Evolutionary conservation across 2,113 vertebrate species (phyloP).

Genomic region (Montifringilla adamsi): DNA sequence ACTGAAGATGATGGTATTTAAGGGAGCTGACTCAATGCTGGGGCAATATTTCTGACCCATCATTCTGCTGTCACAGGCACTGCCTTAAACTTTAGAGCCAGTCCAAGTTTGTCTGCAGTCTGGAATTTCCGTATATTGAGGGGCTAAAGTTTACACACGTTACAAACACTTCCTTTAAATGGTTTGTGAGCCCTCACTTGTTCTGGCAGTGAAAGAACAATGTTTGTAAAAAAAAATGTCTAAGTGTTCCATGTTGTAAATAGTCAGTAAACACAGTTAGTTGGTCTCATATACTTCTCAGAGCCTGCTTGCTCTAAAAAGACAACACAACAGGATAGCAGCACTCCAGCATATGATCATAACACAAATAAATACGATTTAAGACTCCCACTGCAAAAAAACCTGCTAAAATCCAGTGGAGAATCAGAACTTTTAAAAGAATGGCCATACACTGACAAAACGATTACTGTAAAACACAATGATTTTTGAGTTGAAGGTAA

Average conservation of each 20-base stretch:
- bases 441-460: not conserved
- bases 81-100: not conserved
- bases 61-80: not conserved
- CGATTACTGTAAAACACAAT: not conserved
- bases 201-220: not conserved
- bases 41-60: not conserved
- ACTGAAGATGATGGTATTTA: not conserved
- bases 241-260: not conserved
- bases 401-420: not conserved
- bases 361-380: not conserved
- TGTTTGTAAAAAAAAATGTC: not conserved
- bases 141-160: not conserved
- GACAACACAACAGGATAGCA: not conserved
- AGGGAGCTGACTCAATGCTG: not conserved
- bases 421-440: not conserved
- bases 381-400: not conserved
- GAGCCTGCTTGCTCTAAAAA: not conserved
- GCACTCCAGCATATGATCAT: not conserved
- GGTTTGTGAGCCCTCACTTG: not conserved
- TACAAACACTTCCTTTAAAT: constrained; percentile 1
- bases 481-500: not conserved
- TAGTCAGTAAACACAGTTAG: not conserved
- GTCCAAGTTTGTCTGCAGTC: not conserved
- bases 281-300: not conserved
- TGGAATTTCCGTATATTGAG: constrained; percentile 20